Percentiles rank a stretch among this genome's conserved stretches.
Evolutionary conservation across 1,140 invertebrate species (phyloP).

Genomic region (Drosophila pallidifrons): DNA sequence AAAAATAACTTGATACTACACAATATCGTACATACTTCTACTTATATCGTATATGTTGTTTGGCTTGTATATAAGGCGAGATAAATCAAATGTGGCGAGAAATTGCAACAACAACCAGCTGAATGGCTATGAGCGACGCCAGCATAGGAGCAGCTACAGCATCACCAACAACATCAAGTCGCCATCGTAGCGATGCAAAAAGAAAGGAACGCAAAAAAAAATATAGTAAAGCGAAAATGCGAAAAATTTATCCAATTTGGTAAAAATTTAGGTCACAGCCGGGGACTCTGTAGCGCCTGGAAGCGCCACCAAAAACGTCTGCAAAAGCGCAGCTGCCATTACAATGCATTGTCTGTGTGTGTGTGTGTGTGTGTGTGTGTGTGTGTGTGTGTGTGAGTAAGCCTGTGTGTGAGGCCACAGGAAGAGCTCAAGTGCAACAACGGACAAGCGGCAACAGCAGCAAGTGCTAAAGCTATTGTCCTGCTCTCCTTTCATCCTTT

Average conservation of each 20-base stretch:
- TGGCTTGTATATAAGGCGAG: slow-evolving; percentile 73
- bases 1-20: slow-evolving; percentile 64
- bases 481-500: slow-evolving; percentile 46
- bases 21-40: slow-evolving; percentile 49
- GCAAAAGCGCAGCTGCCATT: slow-evolving; percentile 74
- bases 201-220: slow-evolving; percentile 38
- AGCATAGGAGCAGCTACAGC: slow-evolving; percentile 24
- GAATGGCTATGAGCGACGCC: slow-evolving; percentile 41
- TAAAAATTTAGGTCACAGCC: slow-evolving; percentile 84
- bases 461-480: slow-evolving; percentile 74
- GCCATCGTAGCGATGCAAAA: slow-evolving; percentile 45
- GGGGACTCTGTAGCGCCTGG: slow-evolving; percentile 54
- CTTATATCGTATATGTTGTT: slow-evolving; percentile 45
- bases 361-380: slow-evolving; percentile 29
- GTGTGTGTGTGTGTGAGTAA: slow-evolving; percentile 21
- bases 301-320: slow-evolving; percentile 54
- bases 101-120: slow-evolving; percentile 72
- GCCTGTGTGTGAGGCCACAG: slow-evolving; percentile 50
- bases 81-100: slow-evolving; percentile 84
- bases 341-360: no score
- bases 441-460: slow-evolving; percentile 58
- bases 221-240: slow-evolving; percentile 73
- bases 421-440: slow-evolving; percentile 75
- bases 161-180: slow-evolving; percentile 15
- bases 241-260: slow-evolving; percentile 85